Base-by-base conservation (phyloP, 2,888 invertebrate species). In the Altica lythri region DNA sequence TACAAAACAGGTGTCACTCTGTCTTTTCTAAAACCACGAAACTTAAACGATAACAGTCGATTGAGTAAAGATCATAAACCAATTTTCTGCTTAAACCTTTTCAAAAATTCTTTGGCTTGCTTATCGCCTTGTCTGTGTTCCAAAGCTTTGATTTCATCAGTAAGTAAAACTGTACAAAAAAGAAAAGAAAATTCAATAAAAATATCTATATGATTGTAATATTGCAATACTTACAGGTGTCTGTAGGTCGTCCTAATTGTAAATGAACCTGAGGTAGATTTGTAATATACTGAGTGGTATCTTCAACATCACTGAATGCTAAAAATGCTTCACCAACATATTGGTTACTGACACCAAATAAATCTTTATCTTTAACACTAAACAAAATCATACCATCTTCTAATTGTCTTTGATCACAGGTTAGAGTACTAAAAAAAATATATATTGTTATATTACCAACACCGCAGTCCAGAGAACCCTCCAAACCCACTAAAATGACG, bases 281-380 rank as follows among this genome's bases (percentile, higher is more conserved):
- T 57, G 78, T 77, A 38, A 83, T 80, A 1, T 85, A 81, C 48
- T 81, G 79, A 0, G 79, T 80, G 1, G 84, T 83, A 61, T 82
- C 82, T 9, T 85, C 82, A 64, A 93, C 83, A 68, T 90, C 88
- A 57, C 81, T 83, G 76, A 97, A 88, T 66, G 88, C 84, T 22
- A 96, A 74, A 76, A 92, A 96, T 30, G 93, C 92, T 78, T 98
- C 98, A 5, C 95, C 96, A 62, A 97, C 88, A 78, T 96, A 96
- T 71, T 94, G 92, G 75, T 94, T 95, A 67, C 86, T 86, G 73
- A 94, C 85, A 46, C 92, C 89, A 75, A 96, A 85, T 76, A 95
- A 86, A 77, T 98, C 97, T 75, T 95, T 94, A 78, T 98, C 98
- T 80, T 98, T 98, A 9, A 98, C 83, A 61, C 93, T 90, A 71